These are phyloP conservation scores for Gnatocerus cornutus DNA, from an alignment of 2,888 invertebrate genomes.

Conservation along the genomic window DNA sequence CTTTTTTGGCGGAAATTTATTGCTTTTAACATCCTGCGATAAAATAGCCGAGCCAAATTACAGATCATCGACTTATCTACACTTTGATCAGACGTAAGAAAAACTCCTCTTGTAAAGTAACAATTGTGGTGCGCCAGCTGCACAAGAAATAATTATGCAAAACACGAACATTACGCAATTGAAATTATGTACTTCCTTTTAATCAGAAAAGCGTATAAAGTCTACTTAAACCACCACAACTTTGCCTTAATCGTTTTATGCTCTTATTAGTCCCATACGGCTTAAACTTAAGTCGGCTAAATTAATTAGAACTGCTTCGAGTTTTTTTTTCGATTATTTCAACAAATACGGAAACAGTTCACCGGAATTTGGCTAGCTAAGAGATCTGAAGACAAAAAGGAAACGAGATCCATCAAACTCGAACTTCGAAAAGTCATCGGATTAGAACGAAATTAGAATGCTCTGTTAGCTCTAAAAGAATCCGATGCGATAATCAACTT, in stretches of 20 bases:
- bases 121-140: slow-evolving; percentile 12
- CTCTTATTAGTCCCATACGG: no score
- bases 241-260: neutral
- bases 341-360: no score
- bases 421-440: no score
- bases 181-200: slow-evolving; percentile 32
- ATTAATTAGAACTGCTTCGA: no score
- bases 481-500: no score
- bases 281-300: no score
- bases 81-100: neutral
- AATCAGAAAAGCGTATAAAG: slow-evolving; percentile 23
- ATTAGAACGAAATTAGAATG: no score
- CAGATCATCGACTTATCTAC: slow-evolving; percentile 5
- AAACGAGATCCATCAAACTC: no score
- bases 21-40: slow-evolving; percentile 1
- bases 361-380: no score
- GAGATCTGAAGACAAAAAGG: no score
- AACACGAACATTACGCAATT: slow-evolving; percentile 16
- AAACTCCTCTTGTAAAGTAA: slow-evolving; percentile 5
- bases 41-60: neutral
- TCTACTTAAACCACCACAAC: slow-evolving; percentile 10
- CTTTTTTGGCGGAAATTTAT: slow-evolving; percentile 6
- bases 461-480: no score
- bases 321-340: no score
- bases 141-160: slow-evolving; percentile 30